These are phyloP conservation scores for Hyla sarda DNA, from an alignment of 2,113 vertebrate genomes.

Conservation along the genomic window DNA sequence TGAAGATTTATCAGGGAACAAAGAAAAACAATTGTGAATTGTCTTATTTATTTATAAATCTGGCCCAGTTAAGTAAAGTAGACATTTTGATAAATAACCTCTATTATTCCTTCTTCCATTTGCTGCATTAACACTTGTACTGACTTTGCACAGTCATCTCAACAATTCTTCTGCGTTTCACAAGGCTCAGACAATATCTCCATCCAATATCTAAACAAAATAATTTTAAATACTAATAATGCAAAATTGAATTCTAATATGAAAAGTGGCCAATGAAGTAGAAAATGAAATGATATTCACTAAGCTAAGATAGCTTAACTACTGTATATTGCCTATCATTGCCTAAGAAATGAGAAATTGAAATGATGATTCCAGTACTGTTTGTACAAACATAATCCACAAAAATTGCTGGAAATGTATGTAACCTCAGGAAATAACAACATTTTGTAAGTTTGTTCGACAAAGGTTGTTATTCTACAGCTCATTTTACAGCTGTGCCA, in stretches of 20 bases:
- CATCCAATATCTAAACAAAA: not conserved
- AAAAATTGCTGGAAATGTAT: too few relatives aligned
- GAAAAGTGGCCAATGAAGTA: not conserved
- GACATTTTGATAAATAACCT: slow-evolving; percentile 36
- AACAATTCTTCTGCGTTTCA: slow-evolving; percentile 65
- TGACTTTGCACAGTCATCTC: slow-evolving; percentile 61
- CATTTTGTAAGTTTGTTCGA: too few relatives aligned
- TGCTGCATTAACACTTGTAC: slow-evolving; percentile 42
- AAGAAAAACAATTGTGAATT: slow-evolving; percentile 39
- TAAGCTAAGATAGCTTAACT: not conserved
- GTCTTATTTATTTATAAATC: slow-evolving; percentile 32
- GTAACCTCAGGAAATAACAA: too few relatives aligned
- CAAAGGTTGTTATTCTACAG: too few relatives aligned
- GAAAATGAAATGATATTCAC: not conserved
- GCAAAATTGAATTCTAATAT: not conserved
- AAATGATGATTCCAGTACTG: not conserved
- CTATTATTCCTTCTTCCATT: slow-evolving; percentile 28
- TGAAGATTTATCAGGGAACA: slow-evolving; percentile 25
- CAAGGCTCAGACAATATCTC: not conserved
- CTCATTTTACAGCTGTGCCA: too few relatives aligned
- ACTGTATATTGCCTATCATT: not conserved
- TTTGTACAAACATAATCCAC: not conserved
- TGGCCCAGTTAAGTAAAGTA: slow-evolving; percentile 32
- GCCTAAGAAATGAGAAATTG: too few relatives aligned
- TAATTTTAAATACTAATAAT: not conserved